phyloP scores from a whole-genome alignment of 2,113 vertebrate genomes.

The Onychorhynchus coronatus region DNA sequence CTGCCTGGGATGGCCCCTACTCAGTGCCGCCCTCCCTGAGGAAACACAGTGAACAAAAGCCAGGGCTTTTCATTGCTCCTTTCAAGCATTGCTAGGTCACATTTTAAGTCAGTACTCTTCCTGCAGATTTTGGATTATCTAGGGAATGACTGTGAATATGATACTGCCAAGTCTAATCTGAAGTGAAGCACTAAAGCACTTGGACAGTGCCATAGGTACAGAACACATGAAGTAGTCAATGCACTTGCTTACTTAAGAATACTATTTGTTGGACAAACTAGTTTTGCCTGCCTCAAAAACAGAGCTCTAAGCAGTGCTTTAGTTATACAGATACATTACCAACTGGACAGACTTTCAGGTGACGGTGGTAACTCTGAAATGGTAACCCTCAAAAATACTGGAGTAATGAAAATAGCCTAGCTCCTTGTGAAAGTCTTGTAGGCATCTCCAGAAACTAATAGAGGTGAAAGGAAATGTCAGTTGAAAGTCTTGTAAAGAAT shows the following conservation, averaged over 20 bases:
- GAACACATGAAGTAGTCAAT: not conserved
- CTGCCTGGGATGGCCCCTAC: not conserved
- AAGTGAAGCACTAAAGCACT: not conserved
- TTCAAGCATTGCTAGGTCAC: not conserved
- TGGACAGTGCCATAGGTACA: accelerated
- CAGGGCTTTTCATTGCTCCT: not conserved
- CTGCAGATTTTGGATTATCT: not conserved
- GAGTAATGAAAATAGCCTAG: not conserved
- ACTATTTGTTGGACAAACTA: not conserved
- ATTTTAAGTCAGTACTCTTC: not conserved
- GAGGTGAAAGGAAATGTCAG: not conserved
- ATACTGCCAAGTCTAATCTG: not conserved
- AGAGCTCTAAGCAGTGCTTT: not conserved
- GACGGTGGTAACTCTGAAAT: not conserved
- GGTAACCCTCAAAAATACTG: not conserved
- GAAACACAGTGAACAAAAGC: not conserved
- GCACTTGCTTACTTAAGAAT: not conserved
- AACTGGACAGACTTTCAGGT: not conserved
- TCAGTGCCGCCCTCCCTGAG: not conserved
- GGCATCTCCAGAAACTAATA: not conserved
- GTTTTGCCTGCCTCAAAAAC: not conserved
- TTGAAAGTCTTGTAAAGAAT: not conserved
- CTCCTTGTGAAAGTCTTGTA: not conserved
- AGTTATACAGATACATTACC: not conserved
- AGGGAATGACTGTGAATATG: not conserved